Percentiles rank a stretch among this genome's conserved stretches.
These are phyloP conservation scores for Apteryx owenii DNA, from an alignment of 2,113 vertebrate genomes.

Conservation along the genomic window DNA sequence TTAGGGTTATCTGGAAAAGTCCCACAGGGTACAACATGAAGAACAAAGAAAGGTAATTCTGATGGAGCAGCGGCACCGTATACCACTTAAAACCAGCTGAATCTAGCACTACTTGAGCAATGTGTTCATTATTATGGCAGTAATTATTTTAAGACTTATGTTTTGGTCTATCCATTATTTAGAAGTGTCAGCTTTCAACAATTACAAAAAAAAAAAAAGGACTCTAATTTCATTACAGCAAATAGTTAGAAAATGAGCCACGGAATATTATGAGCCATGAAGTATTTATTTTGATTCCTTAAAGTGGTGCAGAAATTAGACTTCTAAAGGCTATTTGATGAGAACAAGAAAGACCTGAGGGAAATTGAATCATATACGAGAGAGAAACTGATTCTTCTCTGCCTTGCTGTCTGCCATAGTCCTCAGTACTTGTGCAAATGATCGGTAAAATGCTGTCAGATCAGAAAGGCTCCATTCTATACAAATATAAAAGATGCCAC, in stretches of 20 bases:
- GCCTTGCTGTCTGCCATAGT: background rate
- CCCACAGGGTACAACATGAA: background rate
- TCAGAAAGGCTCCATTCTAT: background rate
- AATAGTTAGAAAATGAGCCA: background rate
- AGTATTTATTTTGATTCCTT: background rate
- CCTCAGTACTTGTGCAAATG: background rate
- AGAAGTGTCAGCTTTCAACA: background rate
- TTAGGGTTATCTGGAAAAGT: background rate
- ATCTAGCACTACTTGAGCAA: background rate
- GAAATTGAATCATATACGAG: background rate
- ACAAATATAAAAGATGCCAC: background rate
- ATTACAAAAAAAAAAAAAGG: background rate
- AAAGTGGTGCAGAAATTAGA: background rate
- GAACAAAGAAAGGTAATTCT: background rate
- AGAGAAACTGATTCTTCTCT: background rate
- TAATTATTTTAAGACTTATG: background rate
- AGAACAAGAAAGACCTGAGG: background rate
- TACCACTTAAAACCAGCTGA: background rate
- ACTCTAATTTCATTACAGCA: background rate
- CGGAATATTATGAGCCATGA: background rate
- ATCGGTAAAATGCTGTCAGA: background rate
- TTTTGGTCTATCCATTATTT: background rate
- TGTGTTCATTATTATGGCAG: background rate
- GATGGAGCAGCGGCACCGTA: background rate
- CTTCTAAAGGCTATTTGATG: slow-evolving; percentile 1